phyloP scores from a whole-genome alignment of 1,140 invertebrate species.

The Scylla paramamosain region DNA sequence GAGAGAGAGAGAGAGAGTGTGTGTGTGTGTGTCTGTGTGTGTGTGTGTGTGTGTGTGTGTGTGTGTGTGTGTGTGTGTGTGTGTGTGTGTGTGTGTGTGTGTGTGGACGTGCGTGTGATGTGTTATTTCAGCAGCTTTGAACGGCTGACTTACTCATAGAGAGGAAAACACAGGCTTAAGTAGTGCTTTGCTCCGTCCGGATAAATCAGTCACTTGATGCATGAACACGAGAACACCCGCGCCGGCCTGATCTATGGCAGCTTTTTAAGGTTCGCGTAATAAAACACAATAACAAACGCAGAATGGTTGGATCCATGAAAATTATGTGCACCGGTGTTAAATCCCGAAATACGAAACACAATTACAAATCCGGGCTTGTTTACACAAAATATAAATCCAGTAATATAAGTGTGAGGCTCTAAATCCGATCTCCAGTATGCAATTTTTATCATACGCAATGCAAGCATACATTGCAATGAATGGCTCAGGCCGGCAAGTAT shows the following conservation, averaged over 20 bases:
- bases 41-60: constrained; percentile 45
- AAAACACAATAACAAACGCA: constrained; percentile 56
- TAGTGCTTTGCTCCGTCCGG: background rate
- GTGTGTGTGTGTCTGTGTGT: constrained; percentile 26
- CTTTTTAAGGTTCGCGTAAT: constrained; percentile 51
- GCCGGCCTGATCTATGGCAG: constrained; percentile 24
- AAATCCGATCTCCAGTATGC: constrained; percentile 61
- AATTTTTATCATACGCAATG: constrained; percentile 57
- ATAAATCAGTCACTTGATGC: constrained; percentile 14
- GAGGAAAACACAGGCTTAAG: constrained; percentile 13
- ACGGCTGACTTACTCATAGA: constrained; percentile 9
- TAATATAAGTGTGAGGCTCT: constrained; percentile 54
- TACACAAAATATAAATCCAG: constrained; percentile 67
- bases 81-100: constrained; percentile 50
- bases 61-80: constrained; percentile 50
- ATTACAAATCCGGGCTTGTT: constrained; percentile 64
- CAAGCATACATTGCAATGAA: constrained; percentile 59
- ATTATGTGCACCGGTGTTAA: constrained; percentile 66
- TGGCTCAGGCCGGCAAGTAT: constrained; percentile 31
- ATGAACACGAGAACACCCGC: background rate
- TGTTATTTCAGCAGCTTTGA: background rate
- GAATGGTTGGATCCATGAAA: constrained; percentile 43
- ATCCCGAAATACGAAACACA: constrained; percentile 64
- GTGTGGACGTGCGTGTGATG: background rate
- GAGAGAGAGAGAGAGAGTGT: background rate